These are phyloP conservation scores for Lasioglossum morio DNA, from an alignment of 2,888 invertebrate species.

Conservation along the genomic window DNA sequence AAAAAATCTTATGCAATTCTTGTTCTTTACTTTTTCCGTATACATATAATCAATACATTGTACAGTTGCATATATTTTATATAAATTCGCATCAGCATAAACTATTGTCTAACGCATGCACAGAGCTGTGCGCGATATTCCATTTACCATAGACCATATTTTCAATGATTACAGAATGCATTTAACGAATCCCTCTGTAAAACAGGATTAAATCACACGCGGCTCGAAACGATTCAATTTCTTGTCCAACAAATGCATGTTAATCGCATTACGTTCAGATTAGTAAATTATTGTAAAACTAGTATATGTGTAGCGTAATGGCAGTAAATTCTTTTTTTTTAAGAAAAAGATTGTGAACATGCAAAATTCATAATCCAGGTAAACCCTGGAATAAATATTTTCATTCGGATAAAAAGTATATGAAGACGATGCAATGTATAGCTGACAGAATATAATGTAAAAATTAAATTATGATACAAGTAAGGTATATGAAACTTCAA, in stretches of 20 bases:
- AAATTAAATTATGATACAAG: not conserved
- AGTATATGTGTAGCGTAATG: not conserved
- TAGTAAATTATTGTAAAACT: conserved; percentile 31
- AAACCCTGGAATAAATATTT: not conserved
- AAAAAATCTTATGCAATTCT: not conserved
- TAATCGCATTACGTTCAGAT: conserved; percentile 29
- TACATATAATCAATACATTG: not conserved
- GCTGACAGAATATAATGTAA: not conserved
- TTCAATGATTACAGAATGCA: conserved; percentile 10
- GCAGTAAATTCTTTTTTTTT: not conserved
- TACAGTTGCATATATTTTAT: not conserved
- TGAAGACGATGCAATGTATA: not conserved
- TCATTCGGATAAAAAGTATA: not conserved
- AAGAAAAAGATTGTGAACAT: not conserved
- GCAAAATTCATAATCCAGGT: conserved; percentile 3
- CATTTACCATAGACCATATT: not conserved
- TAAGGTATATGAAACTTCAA: not conserved
- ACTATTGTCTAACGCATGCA: not conserved
- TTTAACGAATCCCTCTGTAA: conserved; percentile 16
- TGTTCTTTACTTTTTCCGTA: not conserved
- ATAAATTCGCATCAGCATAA: not conserved
- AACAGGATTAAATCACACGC: conserved; percentile 11
- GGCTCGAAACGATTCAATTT: conserved; percentile 15
- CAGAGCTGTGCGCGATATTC: not conserved
- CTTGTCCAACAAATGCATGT: conserved; percentile 7